Evolutionary conservation across 2,113 vertebrate genomes (phyloP).

Genomic region (Notiomystis cincta): DNA sequence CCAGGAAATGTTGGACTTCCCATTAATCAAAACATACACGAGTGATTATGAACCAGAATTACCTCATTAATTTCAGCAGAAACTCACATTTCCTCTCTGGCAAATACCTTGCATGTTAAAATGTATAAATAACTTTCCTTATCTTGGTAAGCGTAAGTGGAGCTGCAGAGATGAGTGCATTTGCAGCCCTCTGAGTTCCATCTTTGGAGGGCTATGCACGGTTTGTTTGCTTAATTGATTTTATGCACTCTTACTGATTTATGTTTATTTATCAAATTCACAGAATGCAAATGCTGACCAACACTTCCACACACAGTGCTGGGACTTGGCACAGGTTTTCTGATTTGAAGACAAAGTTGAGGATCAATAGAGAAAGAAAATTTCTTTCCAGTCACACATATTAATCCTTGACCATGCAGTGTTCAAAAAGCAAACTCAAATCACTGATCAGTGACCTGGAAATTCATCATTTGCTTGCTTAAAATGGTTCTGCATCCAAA

Average conservation of each 20-base stretch:
- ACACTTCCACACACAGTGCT: neutral
- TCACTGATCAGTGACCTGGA: neutral
- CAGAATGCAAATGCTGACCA: slow-evolving; percentile 56
- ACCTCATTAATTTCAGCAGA: slow-evolving; percentile 24
- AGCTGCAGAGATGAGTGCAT: slow-evolving; percentile 3
- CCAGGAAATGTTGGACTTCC: slow-evolving; percentile 11
- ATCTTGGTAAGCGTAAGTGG: slow-evolving; percentile 10
- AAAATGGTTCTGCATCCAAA: neutral
- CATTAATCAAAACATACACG: slow-evolving; percentile 19
- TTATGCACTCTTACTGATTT: slow-evolving; percentile 37
- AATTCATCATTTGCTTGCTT: neutral
- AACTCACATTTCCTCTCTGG: neutral
- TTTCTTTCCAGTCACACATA: neutral
- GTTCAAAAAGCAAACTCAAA: neutral
- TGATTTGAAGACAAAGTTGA: neutral
- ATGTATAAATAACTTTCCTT: neutral
- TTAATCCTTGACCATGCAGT: neutral
- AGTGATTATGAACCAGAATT: slow-evolving; percentile 13
- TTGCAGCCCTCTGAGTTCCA: slow-evolving; percentile 12
- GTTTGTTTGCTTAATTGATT: slow-evolving; percentile 68
- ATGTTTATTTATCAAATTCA: slow-evolving; percentile 43
- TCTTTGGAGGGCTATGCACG: neutral
- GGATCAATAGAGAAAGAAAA: neutral
- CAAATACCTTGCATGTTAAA: slow-evolving; percentile 9
- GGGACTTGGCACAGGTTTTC: neutral